phyloP scores from a whole-genome alignment of 2,113 vertebrate genomes.

The Mormoops blainvillei region DNA sequence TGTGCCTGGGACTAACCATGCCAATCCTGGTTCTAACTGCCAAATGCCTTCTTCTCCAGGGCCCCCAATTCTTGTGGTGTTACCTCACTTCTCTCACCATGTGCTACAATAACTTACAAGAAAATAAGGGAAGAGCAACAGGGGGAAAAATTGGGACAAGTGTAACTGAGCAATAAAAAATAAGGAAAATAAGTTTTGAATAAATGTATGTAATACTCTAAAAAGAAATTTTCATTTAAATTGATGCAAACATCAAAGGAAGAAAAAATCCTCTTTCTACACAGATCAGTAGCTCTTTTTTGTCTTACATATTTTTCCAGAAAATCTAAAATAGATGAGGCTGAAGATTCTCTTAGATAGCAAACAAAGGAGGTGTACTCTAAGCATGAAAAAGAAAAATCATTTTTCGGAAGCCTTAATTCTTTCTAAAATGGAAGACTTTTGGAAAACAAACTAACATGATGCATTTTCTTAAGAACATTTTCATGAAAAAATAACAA shows the following conservation, averaged over 20 bases:
- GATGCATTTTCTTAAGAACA: background rate
- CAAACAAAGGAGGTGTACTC: constrained; percentile 7
- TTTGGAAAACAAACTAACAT: background rate
- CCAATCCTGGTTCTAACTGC: background rate
- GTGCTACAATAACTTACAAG: background rate
- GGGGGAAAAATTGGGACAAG: too few species aligned
- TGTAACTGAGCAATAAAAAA: too few species aligned
- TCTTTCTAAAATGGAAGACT: constrained; percentile 10
- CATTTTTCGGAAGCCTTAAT: background rate
- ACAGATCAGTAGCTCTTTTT: background rate
- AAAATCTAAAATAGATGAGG: constrained; percentile 37
- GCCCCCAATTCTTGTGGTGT: background rate
- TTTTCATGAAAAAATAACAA: background rate
- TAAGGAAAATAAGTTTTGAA: background rate
- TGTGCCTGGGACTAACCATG: background rate
- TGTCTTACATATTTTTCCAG: background rate
- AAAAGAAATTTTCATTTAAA: constrained; percentile 25
- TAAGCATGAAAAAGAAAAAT: background rate
- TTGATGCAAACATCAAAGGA: background rate
- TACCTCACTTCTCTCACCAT: background rate
- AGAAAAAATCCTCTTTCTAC: constrained; percentile 17
- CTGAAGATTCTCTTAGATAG: background rate
- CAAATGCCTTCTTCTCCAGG: background rate
- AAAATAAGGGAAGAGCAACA: background rate
- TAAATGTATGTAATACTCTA: background rate